Base-by-base conservation (phyloP, 2,888 invertebrate genomes). In the Pharmacophagus antenor region DNA sequence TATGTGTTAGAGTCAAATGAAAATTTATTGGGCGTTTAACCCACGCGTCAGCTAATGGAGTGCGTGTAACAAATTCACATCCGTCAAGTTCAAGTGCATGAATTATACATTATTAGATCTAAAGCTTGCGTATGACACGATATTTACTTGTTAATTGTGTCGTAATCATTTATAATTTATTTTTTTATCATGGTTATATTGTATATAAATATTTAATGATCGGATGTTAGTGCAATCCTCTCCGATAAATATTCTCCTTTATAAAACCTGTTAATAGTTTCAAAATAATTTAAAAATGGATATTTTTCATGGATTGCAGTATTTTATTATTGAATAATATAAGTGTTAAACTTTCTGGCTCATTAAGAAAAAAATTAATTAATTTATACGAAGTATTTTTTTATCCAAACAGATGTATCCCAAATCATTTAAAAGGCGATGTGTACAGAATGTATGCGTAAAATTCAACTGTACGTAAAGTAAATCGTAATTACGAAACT, bases 11-110 rank as follows among this genome's bases (percentile, higher is more conserved):
- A 70, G 72, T 75, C 72, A 74, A 74, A 75, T 70, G 56, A 64
- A 64, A 71, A 76, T 81, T 78, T 78, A 82, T 77, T 72, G 69
- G 63, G 67, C 62, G 68, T 63, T 63, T 66, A 54, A 66, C 79
- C 78, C 72, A 78, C 80, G 70, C 73, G 60, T 56, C 42, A 15
- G 56, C 64, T 70, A 74, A 65, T 76, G 70, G 69, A 72, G 70
- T 66, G 69, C 68, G 63, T 67, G 65, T 62, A 62, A 58, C 61
- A 69, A 48, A 58, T 51, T 37, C 37, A 31, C 53, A 18, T 58
- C 49, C 41, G 22, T 63, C 64, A 62, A 59, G 64, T 64, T 65
- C 64, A 64, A 67, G 65, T 63, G 63, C 58, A 41, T 61, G 25
- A 49, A 42, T 53, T 54, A 50, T 47, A 46, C 44, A 56, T 49